Evolutionary conservation across 2,888 invertebrate genomes (phyloP), one percentile per base, ranked within the genome.

Genomic region (Trissolcus brochymenae): DNA sequence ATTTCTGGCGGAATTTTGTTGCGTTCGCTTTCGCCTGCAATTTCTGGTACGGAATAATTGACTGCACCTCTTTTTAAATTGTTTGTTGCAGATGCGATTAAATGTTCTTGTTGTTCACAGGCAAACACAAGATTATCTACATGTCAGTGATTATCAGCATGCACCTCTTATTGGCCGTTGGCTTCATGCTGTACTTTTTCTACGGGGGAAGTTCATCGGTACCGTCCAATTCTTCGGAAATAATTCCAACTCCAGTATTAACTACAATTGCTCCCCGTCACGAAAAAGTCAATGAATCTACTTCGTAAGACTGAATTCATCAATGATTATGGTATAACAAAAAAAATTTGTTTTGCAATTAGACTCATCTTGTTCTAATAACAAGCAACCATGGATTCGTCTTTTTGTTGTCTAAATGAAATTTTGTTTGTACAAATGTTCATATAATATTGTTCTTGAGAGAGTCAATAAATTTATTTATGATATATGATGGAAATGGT

Each of bases 1-100:
- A 90, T 98, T 29, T 98, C 98, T 0, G 97, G 97, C 6, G 93
- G 93, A 17, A 97, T 98, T 1, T 91, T 99, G 13, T 91, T 97
- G 19, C 92, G 94, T 75, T 94, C 96, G 75, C 91, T 98, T 9
- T 91, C 95, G 86, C 96, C 97, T 0, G 94, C 96, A 0, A 90
- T 93, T 67, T 85, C 87, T 79, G 90, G 91, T 84, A 91, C 81
- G 35, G 46, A 46, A 16, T 25, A 25, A 25, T 25, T 25, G 25
- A 25, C 6, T 25, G 25, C 25, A 25, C 6, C 25, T 25, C 25
- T 25, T 4, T 6, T 25, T 0, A 25, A 25, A 25, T 43, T 13
- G 19, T 50, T 17, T 4, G 19, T 50, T 25, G 25, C 25, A 25
- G 25, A 25, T 25, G 25, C 4, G 25, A 25, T 25, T 25, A 4